Evolutionary conservation across 92 coral and sea anemone species (phyloP).

Genomic region (Zoanthus sansibaricus): DNA sequence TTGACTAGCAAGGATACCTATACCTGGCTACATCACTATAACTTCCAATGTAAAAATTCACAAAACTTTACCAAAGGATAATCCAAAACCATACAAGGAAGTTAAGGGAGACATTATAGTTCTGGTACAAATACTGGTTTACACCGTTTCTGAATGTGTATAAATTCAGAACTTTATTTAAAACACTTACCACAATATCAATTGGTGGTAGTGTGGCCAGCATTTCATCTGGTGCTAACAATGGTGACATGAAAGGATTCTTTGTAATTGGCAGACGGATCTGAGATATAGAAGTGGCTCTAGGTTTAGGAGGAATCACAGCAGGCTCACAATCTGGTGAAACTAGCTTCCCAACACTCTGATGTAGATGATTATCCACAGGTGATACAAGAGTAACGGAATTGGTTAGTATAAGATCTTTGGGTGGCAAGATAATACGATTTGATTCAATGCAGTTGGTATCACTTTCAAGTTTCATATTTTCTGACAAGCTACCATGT

Average conservation of each 20-base stretch:
- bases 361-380: conserved; percentile 52
- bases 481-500: neutral
- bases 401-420: conserved; percentile 30
- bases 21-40: no score
- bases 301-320: neutral
- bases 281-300: conserved; percentile 75
- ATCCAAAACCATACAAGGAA: no score
- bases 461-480: conserved; percentile 2
- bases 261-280: conserved; percentile 79
- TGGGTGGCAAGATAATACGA: conserved; percentile 29
- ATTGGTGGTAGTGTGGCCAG: conserved; percentile 85
- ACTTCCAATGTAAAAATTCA: no score
- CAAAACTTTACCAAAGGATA: no score
- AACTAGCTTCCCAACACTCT: conserved; percentile 58
- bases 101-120: no score
- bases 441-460: neutral
- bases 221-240: conserved; percentile 89
- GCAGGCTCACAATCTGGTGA: conserved; percentile 6
- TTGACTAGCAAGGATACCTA: no score
- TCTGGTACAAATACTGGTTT: no score
- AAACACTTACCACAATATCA: conserved; percentile 91
- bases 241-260: conserved; percentile 95
- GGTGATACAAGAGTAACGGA: conserved; percentile 44
- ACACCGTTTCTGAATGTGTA: no score
- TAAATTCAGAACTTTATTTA: neutral